Base-by-base conservation (phyloP, 64 coral and sea anemone genomes). In the Stichodactyla helianthus region DNA sequence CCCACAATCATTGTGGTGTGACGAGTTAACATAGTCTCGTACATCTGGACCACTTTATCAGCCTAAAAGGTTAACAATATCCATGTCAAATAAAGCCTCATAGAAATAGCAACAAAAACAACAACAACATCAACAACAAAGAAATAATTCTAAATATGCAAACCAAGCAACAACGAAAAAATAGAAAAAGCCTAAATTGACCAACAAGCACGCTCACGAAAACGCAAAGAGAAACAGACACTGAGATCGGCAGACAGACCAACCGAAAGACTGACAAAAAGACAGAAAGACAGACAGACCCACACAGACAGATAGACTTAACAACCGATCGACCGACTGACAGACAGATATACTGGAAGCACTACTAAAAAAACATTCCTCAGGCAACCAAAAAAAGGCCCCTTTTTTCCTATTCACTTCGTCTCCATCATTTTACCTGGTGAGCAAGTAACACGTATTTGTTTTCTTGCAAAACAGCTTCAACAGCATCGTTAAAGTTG, bases 1-100 rank as follows among this genome's bases (percentile, higher is more conserved):
- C 96, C 96, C 59, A 98, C 96, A 80, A 98, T 98, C 96, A 98
- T 98, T 6, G 96, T 98, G 61, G 96, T 98, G 82, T 98, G 93
- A 76, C 96, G 93, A 0, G 96, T 98, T 70, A 98, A 95, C 96
- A 98, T 98, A 11, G 96, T 98, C 83, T 98, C 96, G 25, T 98
- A 98, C 96, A 98, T 98, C 77, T 98, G 96, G 79, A 98, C 96
- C 26, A 98, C 96, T 90, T 98, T 95, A 20, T 98, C 96, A 1
- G 96, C 96, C 96, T 98, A 51, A 44, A 12, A 6, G 1, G 22
- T 65, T 19, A 65, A 65, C 14, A 19, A 65, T n/a, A 4, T 65
- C 18, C 5, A 22, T 4, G 62, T 65, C 22, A 7, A 65, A 7
- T n/a, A 8, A 18, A n/a, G 62, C 7, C 19, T n/a, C 19, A 65